These are phyloP conservation scores for Epinotia nisella DNA, from an alignment of 2,888 invertebrate genomes.

Conservation along the genomic window DNA sequence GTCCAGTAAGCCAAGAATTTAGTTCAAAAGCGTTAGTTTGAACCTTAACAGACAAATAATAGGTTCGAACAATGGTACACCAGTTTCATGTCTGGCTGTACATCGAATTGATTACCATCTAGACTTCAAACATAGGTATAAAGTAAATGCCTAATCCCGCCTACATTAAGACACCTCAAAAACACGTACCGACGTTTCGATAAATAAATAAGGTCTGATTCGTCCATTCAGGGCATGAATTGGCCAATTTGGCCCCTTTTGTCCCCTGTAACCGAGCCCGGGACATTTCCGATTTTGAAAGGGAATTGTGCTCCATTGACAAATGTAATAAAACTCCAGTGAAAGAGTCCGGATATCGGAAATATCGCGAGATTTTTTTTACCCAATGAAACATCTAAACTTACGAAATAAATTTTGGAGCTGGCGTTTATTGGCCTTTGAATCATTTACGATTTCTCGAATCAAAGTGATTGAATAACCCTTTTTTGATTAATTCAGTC, in stretches of 20 bases:
- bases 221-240: slow-evolving; percentile 57
- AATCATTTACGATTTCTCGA: background rate
- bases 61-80: no score
- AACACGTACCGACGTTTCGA: slow-evolving; percentile 12
- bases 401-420: background rate
- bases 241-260: slow-evolving; percentile 54
- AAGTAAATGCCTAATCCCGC: slow-evolving; percentile 45
- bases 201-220: slow-evolving; percentile 59
- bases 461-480: background rate
- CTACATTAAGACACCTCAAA: slow-evolving; percentile 3
- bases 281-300: slow-evolving; percentile 40
- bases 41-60: no score
- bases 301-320: slow-evolving; percentile 37
- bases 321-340: slow-evolving; percentile 39
- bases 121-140: slow-evolving; percentile 8
- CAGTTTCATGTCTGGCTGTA: no score
- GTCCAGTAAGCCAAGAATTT: no score
- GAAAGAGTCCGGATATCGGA: slow-evolving; percentile 19
- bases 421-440: background rate
- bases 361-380: slow-evolving; percentile 14
- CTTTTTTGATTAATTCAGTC: background rate
- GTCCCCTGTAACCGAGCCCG: slow-evolving; percentile 28
- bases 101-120: no score
- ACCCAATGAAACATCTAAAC: slow-evolving; percentile 3
- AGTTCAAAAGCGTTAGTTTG: no score